phyloP scores from a whole-genome alignment of 2,113 vertebrate genomes.

The Bubo bubo region DNA sequence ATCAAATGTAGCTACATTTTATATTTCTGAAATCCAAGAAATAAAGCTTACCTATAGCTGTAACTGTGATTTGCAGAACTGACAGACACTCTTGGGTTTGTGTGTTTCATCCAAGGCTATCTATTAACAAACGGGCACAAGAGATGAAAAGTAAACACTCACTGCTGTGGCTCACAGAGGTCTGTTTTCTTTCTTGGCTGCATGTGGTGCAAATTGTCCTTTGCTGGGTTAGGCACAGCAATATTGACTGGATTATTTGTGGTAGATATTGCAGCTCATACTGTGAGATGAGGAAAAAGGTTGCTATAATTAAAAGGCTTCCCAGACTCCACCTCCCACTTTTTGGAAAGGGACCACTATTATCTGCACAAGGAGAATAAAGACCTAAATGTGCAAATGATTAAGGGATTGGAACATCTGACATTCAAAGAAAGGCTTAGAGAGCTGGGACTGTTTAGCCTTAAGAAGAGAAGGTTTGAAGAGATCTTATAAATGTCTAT shows the following conservation, averaged over 20 bases:
- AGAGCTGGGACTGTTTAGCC: background rate
- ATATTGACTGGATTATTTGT: slow-evolving; percentile 20
- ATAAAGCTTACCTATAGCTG: background rate
- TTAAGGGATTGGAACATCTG: background rate
- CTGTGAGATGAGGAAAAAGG: slow-evolving; percentile 9
- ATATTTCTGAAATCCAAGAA: background rate
- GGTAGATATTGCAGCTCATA: background rate
- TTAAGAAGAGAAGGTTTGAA: background rate
- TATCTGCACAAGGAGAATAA: slow-evolving; percentile 5
- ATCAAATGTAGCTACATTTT: background rate
- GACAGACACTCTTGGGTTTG: background rate
- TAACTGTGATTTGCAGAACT: background rate
- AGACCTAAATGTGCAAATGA: background rate
- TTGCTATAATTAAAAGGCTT: slow-evolving; percentile 23
- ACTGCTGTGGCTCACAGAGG: background rate
- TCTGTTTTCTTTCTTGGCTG: slow-evolving; percentile 13
- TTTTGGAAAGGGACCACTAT: background rate
- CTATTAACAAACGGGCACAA: background rate
- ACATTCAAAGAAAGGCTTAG: background rate
- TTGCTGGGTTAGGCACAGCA: background rate
- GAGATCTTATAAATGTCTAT: background rate
- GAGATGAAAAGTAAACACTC: background rate
- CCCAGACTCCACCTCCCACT: background rate
- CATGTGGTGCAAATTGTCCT: slow-evolving; percentile 19
- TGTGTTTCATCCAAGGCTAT: background rate